Percentiles rank a stretch among this genome's conserved stretches.
phyloP scores from a whole-genome alignment of 2,888 invertebrate genomes.

The Julus scanicus region DNA sequence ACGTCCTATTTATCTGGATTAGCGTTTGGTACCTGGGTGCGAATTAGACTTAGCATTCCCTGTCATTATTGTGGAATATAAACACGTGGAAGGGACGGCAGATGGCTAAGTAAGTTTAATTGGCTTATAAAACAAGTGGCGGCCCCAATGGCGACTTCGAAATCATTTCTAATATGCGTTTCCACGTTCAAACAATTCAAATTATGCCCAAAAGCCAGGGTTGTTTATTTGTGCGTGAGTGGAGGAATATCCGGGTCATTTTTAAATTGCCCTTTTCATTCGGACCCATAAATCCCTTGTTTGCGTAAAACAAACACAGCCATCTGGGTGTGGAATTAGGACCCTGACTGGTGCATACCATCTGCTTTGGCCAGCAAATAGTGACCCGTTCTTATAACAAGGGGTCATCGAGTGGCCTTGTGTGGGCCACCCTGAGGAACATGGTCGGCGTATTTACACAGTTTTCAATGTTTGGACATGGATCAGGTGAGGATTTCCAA shows the following conservation, averaged over 20 bases:
- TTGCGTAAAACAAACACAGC: not conserved
- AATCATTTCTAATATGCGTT: conserved; percentile 22
- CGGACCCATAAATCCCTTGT: not conserved
- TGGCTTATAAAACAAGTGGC: conserved; percentile 42
- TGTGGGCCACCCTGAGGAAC: not conserved
- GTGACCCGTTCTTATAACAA: not conserved
- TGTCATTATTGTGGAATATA: not conserved
- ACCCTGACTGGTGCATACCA: not conserved
- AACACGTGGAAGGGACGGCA: not conserved
- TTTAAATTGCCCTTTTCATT: conserved; percentile 14
- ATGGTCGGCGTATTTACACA: not conserved
- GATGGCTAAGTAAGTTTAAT: conserved; percentile 42
- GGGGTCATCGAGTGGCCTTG: not conserved
- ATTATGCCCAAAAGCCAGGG: conserved; percentile 21
- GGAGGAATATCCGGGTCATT: conserved; percentile 31
- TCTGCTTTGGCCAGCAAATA: not conserved
- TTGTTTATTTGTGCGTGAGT: not conserved
- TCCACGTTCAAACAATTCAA: conserved; percentile 12
- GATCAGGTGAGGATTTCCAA: not conserved
- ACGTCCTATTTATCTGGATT: not conserved
- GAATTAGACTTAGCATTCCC: conserved; percentile 28
- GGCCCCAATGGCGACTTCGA: not conserved
- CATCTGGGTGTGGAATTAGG: not conserved
- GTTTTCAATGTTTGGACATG: not conserved
- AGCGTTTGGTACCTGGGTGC: conserved; percentile 31